Conservation (phyloP, 2,888 invertebrate genomes). For the Meghimatium bilineatum region DNA sequence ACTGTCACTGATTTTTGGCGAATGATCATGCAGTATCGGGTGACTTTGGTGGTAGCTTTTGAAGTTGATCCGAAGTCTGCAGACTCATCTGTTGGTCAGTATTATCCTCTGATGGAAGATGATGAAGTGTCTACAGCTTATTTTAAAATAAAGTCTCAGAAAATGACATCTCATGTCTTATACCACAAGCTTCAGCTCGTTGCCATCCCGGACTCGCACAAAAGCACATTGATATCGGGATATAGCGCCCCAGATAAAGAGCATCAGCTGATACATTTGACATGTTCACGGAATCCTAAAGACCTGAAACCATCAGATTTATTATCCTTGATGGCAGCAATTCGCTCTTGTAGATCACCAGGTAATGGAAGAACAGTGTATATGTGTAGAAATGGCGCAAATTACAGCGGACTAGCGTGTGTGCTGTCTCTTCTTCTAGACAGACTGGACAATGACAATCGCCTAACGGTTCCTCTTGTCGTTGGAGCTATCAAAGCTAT, state of each 20-base stretch:
- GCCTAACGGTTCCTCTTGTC: not conserved
- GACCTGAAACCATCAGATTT: not conserved
- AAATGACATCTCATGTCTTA: not conserved
- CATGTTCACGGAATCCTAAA: not conserved
- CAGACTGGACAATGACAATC: slow-evolving; percentile 18
- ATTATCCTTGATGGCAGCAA: not conserved
- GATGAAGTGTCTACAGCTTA: not conserved
- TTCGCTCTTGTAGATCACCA: not conserved
- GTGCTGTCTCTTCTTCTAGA: not conserved
- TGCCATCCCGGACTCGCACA: not conserved
- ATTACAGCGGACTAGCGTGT: slow-evolving; percentile 15
- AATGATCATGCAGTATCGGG: slow-evolving; percentile 9
- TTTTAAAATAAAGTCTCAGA: not conserved
- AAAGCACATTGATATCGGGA: not conserved
- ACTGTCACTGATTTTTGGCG: slow-evolving; percentile 12
- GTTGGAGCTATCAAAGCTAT: slow-evolving; percentile 16
- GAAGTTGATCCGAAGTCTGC: not conserved
- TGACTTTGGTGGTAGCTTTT: slow-evolving; percentile 15
- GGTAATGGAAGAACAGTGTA: not conserved
- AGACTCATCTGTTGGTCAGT: not conserved
- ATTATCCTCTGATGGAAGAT: not conserved
- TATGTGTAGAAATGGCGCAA: slow-evolving; percentile 9
- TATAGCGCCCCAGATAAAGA: not conserved
- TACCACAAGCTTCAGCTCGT: not conserved
- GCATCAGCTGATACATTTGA: not conserved